Evolutionary conservation across 2,797 vertebrate species (phyloP).

Genomic region (Pantherophis alleghaniensis): DNA sequence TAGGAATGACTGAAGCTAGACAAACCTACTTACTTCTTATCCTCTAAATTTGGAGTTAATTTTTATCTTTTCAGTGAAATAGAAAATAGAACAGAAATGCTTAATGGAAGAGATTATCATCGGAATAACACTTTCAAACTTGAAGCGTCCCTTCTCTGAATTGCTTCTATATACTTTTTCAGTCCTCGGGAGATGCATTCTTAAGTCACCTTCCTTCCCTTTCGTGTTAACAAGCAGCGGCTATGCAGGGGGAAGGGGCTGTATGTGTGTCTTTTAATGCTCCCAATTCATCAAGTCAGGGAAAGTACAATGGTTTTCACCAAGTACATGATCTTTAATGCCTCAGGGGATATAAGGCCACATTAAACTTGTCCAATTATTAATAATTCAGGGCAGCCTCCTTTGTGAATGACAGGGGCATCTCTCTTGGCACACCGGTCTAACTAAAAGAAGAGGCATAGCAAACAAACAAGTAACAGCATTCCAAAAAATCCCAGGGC

Average conservation of each 20-base stretch:
- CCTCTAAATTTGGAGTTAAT: constrained; percentile 40
- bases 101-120: constrained; percentile 53
- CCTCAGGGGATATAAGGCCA: constrained; percentile 60
- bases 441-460: constrained; percentile 50
- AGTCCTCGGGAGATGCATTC: constrained; percentile 58
- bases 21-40: not conserved
- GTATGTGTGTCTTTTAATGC: constrained; percentile 48
- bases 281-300: constrained; percentile 68
- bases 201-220: constrained; percentile 52
- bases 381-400: constrained; percentile 69
- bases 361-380: constrained; percentile 58
- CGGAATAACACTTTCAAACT: constrained; percentile 42
- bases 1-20: constrained; percentile 12
- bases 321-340: constrained; percentile 45
- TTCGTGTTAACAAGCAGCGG: constrained; percentile 54
- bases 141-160: constrained; percentile 47
- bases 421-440: constrained; percentile 59
- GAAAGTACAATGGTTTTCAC: constrained; percentile 56
- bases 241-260: not conserved
- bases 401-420: constrained; percentile 62
- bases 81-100: constrained; percentile 54
- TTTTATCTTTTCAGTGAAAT: constrained; percentile 39
- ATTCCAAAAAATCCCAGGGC: constrained; percentile 23
- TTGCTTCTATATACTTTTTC: constrained; percentile 57
- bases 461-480: constrained; percentile 12